These are phyloP conservation scores for Psix sp. DNA, from an alignment of 1,140 invertebrate species.

Conservation along the genomic window DNA sequence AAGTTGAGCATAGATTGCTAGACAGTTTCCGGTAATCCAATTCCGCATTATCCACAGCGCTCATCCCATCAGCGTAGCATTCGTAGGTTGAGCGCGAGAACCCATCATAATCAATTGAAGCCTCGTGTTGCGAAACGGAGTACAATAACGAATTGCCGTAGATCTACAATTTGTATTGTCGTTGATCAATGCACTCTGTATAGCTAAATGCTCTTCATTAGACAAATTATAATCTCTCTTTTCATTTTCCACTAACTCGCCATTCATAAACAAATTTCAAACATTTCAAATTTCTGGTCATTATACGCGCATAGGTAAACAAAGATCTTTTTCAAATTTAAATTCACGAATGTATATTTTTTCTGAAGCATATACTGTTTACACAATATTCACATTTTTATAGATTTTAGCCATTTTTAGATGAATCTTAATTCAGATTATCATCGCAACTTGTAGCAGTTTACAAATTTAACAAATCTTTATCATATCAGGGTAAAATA, in stretches of 20 bases:
- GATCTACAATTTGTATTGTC: slow-evolving; percentile 63
- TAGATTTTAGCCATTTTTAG: no score
- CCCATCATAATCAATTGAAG: slow-evolving; percentile 61
- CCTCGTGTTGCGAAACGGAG: slow-evolving; percentile 48
- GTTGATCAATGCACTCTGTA: slow-evolving; percentile 55
- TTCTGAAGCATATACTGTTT: no score
- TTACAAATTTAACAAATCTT: no score
- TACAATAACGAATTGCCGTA: slow-evolving; percentile 62
- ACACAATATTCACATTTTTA: no score
- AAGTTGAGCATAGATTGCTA: slow-evolving; percentile 61
- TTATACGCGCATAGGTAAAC: neutral
- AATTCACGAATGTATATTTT: neutral
- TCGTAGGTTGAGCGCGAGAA: slow-evolving; percentile 51
- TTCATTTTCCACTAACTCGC: slow-evolving; percentile 2
- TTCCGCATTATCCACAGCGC: slow-evolving; percentile 67
- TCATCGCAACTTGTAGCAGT: no score
- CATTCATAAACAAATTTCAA: no score
- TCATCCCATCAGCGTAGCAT: slow-evolving; percentile 42
- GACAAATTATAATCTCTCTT: slow-evolving; percentile 13
- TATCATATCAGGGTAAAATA: no score
- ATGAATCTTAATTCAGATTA: no score
- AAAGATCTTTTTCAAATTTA: neutral
- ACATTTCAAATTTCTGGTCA: neutral
- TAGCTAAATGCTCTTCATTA: slow-evolving; percentile 61
- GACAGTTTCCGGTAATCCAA: slow-evolving; percentile 65